phyloP scores from a whole-genome alignment of 1,140 invertebrate genomes.

The Cyrtorhinus lividipennis region DNA sequence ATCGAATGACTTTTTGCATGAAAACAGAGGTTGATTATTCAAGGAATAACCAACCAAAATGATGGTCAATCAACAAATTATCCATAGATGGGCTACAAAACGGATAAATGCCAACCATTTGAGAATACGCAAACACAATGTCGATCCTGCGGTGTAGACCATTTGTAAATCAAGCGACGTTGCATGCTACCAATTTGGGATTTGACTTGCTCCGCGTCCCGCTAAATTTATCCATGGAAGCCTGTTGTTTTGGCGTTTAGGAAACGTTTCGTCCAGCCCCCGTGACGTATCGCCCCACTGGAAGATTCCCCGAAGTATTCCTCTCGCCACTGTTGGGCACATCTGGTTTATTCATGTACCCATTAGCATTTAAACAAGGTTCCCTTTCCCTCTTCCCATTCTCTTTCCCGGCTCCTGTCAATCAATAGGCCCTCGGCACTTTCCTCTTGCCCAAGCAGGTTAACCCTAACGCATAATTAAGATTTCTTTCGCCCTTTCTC shows the following conservation, averaged over 20 bases:
- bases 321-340: constrained; percentile 18
- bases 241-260: not conserved
- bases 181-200: too few species aligned
- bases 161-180: too few species aligned
- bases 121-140: too few species aligned
- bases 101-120: too few species aligned
- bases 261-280: not conserved
- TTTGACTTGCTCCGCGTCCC: not conserved
- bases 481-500: constrained; percentile 12
- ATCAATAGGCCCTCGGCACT: not conserved
- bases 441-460: not conserved
- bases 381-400: constrained; percentile 12
- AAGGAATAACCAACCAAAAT: too few species aligned
- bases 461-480: not conserved
- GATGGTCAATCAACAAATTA: too few species aligned
- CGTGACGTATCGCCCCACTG: not conserved
- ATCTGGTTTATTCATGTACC: constrained; percentile 5
- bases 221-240: not conserved
- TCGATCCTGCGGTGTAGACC: too few species aligned
- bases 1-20: too few species aligned
- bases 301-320: not conserved
- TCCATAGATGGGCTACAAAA: too few species aligned
- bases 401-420: constrained; percentile 6
- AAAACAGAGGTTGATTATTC: too few species aligned
- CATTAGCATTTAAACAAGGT: constrained; percentile 9